These are phyloP conservation scores for Argentina silus DNA, from an alignment of 2,797 vertebrate species.

Conservation along the genomic window DNA sequence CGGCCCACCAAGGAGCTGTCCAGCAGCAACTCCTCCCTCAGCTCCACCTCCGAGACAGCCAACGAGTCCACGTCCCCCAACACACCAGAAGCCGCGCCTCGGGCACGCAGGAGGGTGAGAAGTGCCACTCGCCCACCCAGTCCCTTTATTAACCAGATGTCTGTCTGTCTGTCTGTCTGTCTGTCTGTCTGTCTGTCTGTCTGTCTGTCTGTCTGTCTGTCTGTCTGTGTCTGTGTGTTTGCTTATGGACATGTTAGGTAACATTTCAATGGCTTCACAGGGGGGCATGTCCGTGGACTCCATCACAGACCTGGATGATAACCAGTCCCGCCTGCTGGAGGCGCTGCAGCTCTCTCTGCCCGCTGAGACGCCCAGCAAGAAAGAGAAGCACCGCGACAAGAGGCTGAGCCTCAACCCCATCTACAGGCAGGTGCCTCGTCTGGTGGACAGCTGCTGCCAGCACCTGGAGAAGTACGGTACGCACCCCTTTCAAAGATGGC, in stretches of 20 bases:
- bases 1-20: slow-evolving; percentile 89
- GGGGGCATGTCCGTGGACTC: slow-evolving; percentile 97
- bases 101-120: slow-evolving; percentile 86
- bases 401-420: slow-evolving; percentile 94
- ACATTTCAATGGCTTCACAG: slow-evolving; percentile 68
- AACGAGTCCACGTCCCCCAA: slow-evolving; percentile 92
- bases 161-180: neutral
- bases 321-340: slow-evolving; percentile 93
- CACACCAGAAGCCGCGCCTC: slow-evolving; percentile 88
- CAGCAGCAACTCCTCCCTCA: slow-evolving; percentile 96
- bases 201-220: neutral
- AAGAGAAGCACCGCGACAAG: slow-evolving; percentile 94
- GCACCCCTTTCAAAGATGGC: slow-evolving; percentile 22
- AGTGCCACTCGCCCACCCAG: neutral
- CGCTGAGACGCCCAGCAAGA: slow-evolving; percentile 88
- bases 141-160: neutral
- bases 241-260: neutral
- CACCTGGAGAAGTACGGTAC: slow-evolving; percentile 94
- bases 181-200: neutral
- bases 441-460: slow-evolving; percentile 94
- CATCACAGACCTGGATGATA: slow-evolving; percentile 95
- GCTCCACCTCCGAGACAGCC: slow-evolving; percentile 93
- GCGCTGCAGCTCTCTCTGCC: slow-evolving; percentile 94
- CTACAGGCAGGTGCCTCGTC: slow-evolving; percentile 92
- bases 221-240: neutral